Evolutionary conservation across 2,113 vertebrate genomes (phyloP), one percentile per base, ranked within the genome.

Genomic region (Poeciliopsis turrubarensis): DNA sequence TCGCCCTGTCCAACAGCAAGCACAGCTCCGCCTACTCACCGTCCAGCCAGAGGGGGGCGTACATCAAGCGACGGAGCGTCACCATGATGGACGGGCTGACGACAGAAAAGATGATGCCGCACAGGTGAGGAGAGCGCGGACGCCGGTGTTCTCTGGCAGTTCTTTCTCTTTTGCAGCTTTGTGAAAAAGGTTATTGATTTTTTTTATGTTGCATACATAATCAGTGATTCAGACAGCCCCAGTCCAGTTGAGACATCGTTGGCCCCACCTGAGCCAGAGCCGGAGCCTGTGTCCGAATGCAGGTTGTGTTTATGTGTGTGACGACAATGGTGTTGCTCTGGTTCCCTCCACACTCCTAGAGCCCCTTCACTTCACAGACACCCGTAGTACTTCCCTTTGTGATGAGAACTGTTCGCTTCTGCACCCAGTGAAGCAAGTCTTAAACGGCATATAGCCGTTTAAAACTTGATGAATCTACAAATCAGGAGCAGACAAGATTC

Each of bases 81-180:
- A 99, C 98, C 84, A 97, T 99, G 97, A 99, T 95, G 0, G 98
- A 99, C 0, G 98, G 98, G 0, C 94, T 99, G 82, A 99, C 97
- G 0, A 89, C 97, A 0, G 98, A 99, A 90, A 99, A 98, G 91
- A 95, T 98, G 87, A 98, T 96, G 77, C 93, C 96, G 0, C 96
- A 95, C 93, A 98, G 98, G 98, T 99, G 90, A 93, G 94, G 9
- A 13, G 37, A 34, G 27, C 6, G 12, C 13, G 6, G 2, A 27
- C 14, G 5, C 1, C 1, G 4, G 19, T 17, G 5, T 19, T 7
- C 27, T 2, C 13, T 62, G 51, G n/a, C 19, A 11, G 7, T n/a
- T 11, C 3, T 57, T 11, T 54, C 22, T 54, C 22, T 70, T 54
- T 63, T 51, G 19, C 62, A 70, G 75, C 57, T 29, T 66, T 63